phyloP scores from a whole-genome alignment of 2,888 invertebrate species.

The Cynaeus angustus region DNA sequence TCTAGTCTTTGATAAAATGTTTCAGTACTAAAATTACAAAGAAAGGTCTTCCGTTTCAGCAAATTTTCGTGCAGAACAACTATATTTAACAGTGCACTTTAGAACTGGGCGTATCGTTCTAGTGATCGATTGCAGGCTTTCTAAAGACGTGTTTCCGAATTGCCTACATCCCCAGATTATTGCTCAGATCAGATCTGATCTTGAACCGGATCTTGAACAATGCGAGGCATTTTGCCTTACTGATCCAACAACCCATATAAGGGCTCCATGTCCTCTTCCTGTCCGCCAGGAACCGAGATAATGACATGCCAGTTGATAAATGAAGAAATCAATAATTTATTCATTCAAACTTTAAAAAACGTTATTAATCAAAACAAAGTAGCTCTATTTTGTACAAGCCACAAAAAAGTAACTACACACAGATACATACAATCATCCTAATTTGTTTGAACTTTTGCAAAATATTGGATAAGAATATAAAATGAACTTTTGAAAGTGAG shows the following conservation, averaged over 20 bases:
- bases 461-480: too few relatives aligned
- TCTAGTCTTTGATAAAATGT: too few relatives aligned
- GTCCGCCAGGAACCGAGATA: constrained; percentile 32
- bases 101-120: constrained; percentile 27
- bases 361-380: too few relatives aligned
- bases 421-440: too few relatives aligned
- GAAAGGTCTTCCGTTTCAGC: too few relatives aligned
- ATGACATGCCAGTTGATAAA: constrained; percentile 19
- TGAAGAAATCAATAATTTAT: constrained; percentile 12
- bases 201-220: constrained; percentile 59
- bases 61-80: constrained; percentile 21
- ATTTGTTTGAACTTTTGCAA: too few relatives aligned
- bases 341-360: too few relatives aligned
- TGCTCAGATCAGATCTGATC: constrained; percentile 60
- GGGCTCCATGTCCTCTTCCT: constrained; percentile 24
- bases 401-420: too few relatives aligned
- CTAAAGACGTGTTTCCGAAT: constrained; percentile 67
- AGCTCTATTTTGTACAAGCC: too few relatives aligned
- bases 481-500: constrained; percentile 7
- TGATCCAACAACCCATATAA: constrained; percentile 54
- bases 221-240: constrained; percentile 60
- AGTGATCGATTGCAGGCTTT: constrained; percentile 66
- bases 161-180: constrained; percentile 66
- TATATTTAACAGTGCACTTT: constrained; percentile 15
- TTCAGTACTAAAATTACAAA: too few relatives aligned